A percentile compares a stretch with the other conserved stretches of the same genome.
Evolutionary conservation across 37 sponge, comb jelly and placozoan species (phyloP).

Genomic region (Aplysina aerophoba): DNA sequence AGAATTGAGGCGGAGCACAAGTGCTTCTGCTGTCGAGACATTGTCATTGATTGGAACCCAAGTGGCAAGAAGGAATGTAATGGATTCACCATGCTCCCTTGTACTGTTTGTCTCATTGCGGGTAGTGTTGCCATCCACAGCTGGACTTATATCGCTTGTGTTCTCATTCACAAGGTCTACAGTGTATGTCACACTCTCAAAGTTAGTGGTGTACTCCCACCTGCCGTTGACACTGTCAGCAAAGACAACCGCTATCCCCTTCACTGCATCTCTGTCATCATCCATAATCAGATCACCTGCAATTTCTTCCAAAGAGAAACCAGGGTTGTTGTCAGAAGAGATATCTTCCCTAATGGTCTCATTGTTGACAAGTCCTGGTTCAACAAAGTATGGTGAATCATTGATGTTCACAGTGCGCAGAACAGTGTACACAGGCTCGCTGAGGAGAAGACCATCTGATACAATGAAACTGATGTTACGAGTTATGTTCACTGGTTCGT

Average conservation of each 20-base stretch:
- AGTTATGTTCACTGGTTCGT: conserved; percentile 62
- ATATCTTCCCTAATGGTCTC: conserved; percentile 69
- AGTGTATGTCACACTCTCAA: conserved; percentile 15
- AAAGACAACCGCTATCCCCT: conserved; percentile 77
- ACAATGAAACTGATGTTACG: conserved; percentile 52
- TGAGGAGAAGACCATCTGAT: conserved; percentile 72
- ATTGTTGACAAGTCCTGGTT: conserved; percentile 34
- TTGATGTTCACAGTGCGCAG: conserved; percentile 67
- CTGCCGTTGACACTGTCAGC: conserved; percentile 61
- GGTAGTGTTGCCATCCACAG: not conserved
- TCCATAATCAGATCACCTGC: conserved; percentile 47
- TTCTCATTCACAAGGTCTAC: not conserved
- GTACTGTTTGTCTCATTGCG: not conserved
- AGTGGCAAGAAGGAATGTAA: conserved; percentile 45
- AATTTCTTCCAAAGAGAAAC: conserved; percentile 76
- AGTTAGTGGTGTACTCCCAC: conserved; percentile 84
- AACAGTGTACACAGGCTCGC: conserved; percentile 37
- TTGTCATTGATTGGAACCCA: conserved; percentile 62
- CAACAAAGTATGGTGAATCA: conserved; percentile 85
- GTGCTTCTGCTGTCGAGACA: conserved; percentile 52
- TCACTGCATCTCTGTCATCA: conserved; percentile 63
- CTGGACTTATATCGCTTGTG: not conserved
- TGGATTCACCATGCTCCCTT: not conserved
- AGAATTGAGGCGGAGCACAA: conserved; percentile 57
- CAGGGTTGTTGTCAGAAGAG: conserved; percentile 46